These are phyloP conservation scores for Tringa solitaria DNA, from an alignment of 2,113 vertebrate genomes.

Conservation along the genomic window DNA sequence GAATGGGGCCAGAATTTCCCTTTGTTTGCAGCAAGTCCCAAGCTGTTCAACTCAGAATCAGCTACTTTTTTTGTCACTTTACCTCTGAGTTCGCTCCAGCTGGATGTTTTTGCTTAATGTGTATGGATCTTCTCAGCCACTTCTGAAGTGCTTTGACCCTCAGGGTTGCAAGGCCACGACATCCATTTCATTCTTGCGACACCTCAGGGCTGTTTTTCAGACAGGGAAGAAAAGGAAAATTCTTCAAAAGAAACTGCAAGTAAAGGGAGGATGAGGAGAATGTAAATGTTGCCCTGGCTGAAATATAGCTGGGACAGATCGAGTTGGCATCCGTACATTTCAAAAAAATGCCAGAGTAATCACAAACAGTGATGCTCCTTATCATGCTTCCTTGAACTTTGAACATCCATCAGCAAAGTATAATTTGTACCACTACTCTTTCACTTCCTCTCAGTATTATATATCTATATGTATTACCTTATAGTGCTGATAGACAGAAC, in stretches of 20 bases:
- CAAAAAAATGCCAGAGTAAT: neutral
- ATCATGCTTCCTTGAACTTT: neutral
- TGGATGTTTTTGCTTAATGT: neutral
- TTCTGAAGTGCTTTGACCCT: neutral
- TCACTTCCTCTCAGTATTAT: neutral
- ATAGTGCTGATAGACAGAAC: neutral
- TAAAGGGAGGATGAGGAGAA: neutral
- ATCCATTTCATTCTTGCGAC: neutral
- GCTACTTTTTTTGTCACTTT: neutral
- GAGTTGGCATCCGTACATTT: neutral
- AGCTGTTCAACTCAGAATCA: neutral
- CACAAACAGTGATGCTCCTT: accelerated
- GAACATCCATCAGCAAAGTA: neutral
- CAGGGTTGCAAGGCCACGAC: neutral
- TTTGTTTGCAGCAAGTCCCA: neutral
- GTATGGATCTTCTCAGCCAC: neutral
- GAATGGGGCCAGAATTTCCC: neutral
- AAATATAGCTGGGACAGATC: neutral
- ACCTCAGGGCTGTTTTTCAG: neutral
- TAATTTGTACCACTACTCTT: neutral
- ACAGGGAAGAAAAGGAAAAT: neutral
- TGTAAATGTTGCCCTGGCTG: neutral
- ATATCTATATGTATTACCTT: neutral
- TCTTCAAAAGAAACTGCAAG: neutral
- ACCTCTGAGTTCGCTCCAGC: neutral